Conservation (phyloP, 2,797 vertebrate genomes). For the Pachyuromys duprasi region DNA sequence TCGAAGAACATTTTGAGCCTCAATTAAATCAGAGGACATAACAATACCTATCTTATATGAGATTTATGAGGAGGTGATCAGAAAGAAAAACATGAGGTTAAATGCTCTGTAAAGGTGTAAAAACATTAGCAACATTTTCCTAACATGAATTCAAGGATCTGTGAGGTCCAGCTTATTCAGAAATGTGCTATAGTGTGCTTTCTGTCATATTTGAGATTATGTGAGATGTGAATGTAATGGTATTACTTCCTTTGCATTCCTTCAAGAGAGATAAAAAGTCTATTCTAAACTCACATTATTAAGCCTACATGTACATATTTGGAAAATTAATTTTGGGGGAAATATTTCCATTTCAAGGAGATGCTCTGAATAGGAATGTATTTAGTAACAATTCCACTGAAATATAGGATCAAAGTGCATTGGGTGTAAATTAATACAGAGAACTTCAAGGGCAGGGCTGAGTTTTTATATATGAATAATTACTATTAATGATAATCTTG, state of each 20-base stretch:
- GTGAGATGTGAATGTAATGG: constrained; percentile 47
- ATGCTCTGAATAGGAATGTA: constrained; percentile 75
- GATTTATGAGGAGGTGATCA: background rate
- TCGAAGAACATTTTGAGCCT: background rate
- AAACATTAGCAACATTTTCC: constrained; percentile 53
- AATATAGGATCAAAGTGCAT: constrained; percentile 64
- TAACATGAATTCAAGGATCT: background rate
- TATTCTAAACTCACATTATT: constrained; percentile 76
- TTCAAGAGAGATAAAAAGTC: constrained; percentile 68
- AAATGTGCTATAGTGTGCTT: background rate
- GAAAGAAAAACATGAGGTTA: constrained; percentile 50
- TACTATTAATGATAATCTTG: constrained; percentile 69
- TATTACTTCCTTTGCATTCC: constrained; percentile 62
- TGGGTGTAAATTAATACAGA: constrained; percentile 73
- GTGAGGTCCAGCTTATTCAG: background rate
- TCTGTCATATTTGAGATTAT: constrained; percentile 43
- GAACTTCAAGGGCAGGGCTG: constrained; percentile 61
- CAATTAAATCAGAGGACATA: background rate
- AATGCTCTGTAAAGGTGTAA: constrained; percentile 2
- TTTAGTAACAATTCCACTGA: constrained; percentile 70
- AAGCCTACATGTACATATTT: constrained; percentile 69
- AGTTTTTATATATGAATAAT: constrained; percentile 74
- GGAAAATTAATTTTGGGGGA: constrained; percentile 79
- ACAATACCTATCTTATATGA: background rate
- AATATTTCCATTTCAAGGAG: constrained; percentile 79